Base-by-base conservation (phyloP, 2,797 vertebrate genomes). In the Muscicapa comitata region DNA sequence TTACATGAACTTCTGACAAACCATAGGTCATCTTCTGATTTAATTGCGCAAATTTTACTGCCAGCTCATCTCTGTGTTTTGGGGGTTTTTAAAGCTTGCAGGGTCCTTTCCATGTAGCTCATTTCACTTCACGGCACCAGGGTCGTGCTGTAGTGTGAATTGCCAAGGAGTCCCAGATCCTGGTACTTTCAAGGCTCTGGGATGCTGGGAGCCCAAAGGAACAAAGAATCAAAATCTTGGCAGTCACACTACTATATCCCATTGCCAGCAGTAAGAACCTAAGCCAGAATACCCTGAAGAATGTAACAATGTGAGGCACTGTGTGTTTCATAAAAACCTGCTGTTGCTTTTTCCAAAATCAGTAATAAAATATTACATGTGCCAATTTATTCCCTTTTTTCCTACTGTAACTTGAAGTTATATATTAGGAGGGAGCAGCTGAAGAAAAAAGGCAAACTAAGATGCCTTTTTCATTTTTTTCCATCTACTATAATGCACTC, bases 271-370 rank as follows among this genome's bases (percentile, higher is more conserved):
- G n/a, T 84, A 70, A 90, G 80, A 93, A 82, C 51, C 43, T 38
- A 66, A 86, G 73, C 57, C 92, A 85, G 48, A 82, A 91, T 90
- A 67, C 84, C 54, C 58, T 74, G 51, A 93, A 88, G 79, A 86
- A 38, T 80, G 90, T 72, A 88, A 89, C 81, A 82, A 40, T 92
- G 67, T 75, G 85, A 96, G 65, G 62, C 68, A 75, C 51, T 72
- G 43, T 79, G 84, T 68, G 58, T 90, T 95, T 94, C 75, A 93
- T 86, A 61, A 86, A 94, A 94, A 58, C 19, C 72, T 86, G 65
- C 58, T 66, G 42, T 43, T 78, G 47, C 58, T 70, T 91, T 92
- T 91, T 88, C 73, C 51, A 92, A 70, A 76, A 91, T 95, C 35
- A 72, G 78, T 93, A 87, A 87, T 88, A 93, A 92, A 92, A 91